Evolutionary conservation across 23 tunicate genomes (phyloP).

Genomic region (Ascidia mentula): DNA sequence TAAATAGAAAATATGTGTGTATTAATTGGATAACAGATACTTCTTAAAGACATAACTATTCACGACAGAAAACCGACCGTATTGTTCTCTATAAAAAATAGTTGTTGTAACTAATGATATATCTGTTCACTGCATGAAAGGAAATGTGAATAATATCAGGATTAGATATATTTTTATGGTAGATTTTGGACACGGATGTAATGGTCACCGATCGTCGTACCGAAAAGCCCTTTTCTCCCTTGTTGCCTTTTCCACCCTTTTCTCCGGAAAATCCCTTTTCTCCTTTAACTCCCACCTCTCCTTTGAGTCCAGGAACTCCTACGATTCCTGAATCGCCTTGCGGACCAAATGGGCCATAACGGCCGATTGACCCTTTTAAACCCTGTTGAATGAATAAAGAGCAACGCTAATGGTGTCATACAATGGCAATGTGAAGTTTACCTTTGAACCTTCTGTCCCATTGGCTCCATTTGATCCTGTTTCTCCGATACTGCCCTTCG

Average conservation of each 20-base stretch:
- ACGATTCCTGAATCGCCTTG: neutral
- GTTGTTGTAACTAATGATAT: no score
- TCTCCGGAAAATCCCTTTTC: conserved; percentile 11
- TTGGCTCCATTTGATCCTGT: neutral
- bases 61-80: no score
- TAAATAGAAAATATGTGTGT: neutral
- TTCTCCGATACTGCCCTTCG: neutral
- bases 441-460: neutral
- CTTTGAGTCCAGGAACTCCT: conserved; percentile 6
- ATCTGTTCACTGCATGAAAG: no score
- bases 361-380: neutral
- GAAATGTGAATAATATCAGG: no score
- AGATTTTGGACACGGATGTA: no score
- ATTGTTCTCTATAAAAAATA: no score
- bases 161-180: no score
- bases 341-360: neutral
- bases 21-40: no score
- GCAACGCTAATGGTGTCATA: neutral
- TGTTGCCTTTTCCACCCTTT: conserved; percentile 13
- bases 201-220: no score
- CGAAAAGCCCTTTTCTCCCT: conserved; percentile 9
- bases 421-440: neutral
- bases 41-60: no score
- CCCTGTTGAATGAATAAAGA: neutral
- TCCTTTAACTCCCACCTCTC: conserved; percentile 1